phyloP scores from a whole-genome alignment of 2,888 invertebrate species.

The Ornithoptera alexandrae region DNA sequence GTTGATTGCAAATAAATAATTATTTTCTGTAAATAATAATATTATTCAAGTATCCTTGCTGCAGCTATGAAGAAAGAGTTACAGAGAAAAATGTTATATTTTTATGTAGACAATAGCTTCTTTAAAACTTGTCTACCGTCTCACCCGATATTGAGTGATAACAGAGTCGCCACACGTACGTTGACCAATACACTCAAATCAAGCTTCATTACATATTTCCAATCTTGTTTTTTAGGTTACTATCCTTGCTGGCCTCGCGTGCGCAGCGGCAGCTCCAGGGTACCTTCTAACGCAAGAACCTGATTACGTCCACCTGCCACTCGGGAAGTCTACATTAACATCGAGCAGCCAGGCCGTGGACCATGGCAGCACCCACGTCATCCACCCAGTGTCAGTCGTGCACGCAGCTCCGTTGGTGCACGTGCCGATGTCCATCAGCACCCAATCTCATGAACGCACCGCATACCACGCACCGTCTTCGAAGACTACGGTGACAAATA shows the following conservation, averaged over 20 bases:
- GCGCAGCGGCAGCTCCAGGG: conserved; percentile 51
- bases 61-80: too few species aligned
- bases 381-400: conserved; percentile 43
- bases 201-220: not conserved
- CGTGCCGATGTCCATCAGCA: conserved; percentile 47
- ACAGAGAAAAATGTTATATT: too few species aligned
- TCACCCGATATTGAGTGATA: too few species aligned
- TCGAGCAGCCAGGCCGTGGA: conserved; percentile 52
- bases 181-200: too few species aligned
- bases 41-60: too few species aligned
- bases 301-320: conserved; percentile 40
- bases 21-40: too few species aligned
- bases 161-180: too few species aligned
- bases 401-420: conserved; percentile 40
- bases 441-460: conserved; percentile 47
- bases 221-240: conserved; percentile 42
- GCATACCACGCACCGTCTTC: conserved; percentile 46
- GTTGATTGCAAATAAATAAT: too few species aligned
- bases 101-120: too few species aligned
- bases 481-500: conserved; percentile 52
- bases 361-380: conserved; percentile 52
- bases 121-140: too few species aligned
- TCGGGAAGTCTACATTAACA: conserved; percentile 52
- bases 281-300: conserved; percentile 45
- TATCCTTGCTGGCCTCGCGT: conserved; percentile 49